Evolutionary conservation across 1,140 invertebrate genomes (phyloP).

Genomic region (Alviniconcha marisindica): DNA sequence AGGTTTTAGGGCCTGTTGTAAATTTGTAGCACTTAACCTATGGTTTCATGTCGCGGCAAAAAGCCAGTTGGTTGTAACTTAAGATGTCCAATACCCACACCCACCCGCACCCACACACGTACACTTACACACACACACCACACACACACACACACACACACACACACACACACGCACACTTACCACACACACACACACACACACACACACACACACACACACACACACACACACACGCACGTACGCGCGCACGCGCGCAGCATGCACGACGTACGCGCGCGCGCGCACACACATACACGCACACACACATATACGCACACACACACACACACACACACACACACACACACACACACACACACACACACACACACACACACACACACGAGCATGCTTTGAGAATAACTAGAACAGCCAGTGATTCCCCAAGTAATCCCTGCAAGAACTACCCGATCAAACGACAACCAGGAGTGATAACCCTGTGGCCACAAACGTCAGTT

Average conservation of each 20-base stretch:
- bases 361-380: neutral
- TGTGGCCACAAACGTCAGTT: too few relatives aligned
- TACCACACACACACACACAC: neutral
- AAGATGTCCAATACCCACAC: too few relatives aligned
- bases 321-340: neutral
- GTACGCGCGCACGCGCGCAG: neutral
- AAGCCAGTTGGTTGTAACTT: too few relatives aligned
- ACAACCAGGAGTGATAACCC: too few relatives aligned
- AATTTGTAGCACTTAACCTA: too few relatives aligned
- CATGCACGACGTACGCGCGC: neutral
- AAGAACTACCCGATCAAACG: too few relatives aligned
- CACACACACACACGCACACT: neutral
- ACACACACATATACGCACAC: neutral
- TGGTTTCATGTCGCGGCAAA: too few relatives aligned
- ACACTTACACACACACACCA: slow-evolving; percentile 9
- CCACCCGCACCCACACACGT: neutral
- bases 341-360: neutral
- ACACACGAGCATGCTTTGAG: neutral
- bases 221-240: slow-evolving; percentile 13
- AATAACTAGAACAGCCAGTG: too few relatives aligned
- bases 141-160: neutral
- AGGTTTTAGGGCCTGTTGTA: too few relatives aligned
- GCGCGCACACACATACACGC: neutral
- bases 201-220: slow-evolving; percentile 9
- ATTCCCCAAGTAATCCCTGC: too few relatives aligned